A percentile compares a stretch with the other conserved stretches of the same genome.
Conservation (phyloP, 92 coral and sea anemone genomes). For the Muricea muricata region DNA sequence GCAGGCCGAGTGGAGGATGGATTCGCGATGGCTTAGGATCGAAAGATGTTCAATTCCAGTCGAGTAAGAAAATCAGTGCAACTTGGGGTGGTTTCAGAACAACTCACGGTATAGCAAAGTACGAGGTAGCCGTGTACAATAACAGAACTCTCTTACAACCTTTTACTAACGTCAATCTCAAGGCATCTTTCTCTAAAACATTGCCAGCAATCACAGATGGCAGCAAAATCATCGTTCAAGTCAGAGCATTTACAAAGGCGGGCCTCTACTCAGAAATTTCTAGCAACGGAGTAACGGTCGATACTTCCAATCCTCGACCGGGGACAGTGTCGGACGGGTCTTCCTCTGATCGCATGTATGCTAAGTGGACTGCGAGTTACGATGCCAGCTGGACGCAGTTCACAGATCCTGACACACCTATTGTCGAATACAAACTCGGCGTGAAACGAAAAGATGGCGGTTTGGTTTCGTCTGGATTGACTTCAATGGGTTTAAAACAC, state of each 20-base stretch:
- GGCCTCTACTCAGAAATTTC: slow-evolving; percentile 78
- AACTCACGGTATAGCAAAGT: slow-evolving; percentile 78
- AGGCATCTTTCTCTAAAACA: slow-evolving; percentile 64
- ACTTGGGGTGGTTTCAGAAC: slow-evolving; percentile 96
- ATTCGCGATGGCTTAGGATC: slow-evolving; percentile 85
- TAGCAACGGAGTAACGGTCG: slow-evolving; percentile 85
- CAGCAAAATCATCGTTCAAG: slow-evolving; percentile 58
- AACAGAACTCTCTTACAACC: slow-evolving; percentile 55
- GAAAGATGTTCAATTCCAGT: slow-evolving; percentile 83
- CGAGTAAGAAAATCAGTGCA: slow-evolving; percentile 73
- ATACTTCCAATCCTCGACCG: slow-evolving; percentile 77
- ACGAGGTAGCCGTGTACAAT: slow-evolving; percentile 80
- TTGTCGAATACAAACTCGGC: slow-evolving; percentile 80
- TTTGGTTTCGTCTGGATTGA: slow-evolving; percentile 35
- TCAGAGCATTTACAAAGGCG: slow-evolving; percentile 89
- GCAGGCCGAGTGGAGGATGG: slow-evolving; percentile 89
- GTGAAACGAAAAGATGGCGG: slow-evolving; percentile 77
- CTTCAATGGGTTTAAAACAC: slow-evolving; percentile 4
- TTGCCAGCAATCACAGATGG: slow-evolving; percentile 77
- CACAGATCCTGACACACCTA: slow-evolving; percentile 80
- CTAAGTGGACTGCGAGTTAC: slow-evolving; percentile 85
- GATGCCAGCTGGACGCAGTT: slow-evolving; percentile 87
- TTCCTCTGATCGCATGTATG: slow-evolving; percentile 72
- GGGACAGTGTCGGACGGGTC: slow-evolving; percentile 76
- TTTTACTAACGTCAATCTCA: slow-evolving; percentile 69